A percentile compares a stretch with the other conserved stretches of the same genome.
Evolutionary conservation across 2,797 vertebrate species (phyloP).

Genomic region (Cyprinodon diabolis): DNA sequence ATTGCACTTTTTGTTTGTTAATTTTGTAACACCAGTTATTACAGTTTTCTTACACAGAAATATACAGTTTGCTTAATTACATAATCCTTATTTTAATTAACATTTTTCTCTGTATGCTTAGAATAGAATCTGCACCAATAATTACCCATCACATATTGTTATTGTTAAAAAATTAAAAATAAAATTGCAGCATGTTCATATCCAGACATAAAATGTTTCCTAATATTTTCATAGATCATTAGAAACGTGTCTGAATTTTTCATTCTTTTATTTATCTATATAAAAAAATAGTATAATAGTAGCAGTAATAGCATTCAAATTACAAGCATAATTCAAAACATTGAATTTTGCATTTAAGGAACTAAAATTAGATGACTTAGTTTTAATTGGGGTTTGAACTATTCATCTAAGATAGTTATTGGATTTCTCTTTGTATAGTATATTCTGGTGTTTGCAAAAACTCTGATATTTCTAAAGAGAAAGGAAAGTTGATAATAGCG

Average conservation of each 20-base stretch:
- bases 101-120: background rate
- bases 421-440: background rate
- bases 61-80: background rate
- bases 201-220: background rate
- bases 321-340: background rate
- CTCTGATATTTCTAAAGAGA: background rate
- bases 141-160: background rate
- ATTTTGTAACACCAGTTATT: background rate
- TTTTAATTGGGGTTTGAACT: background rate
- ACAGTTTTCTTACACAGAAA: background rate
- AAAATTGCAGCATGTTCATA: constrained; percentile 4
- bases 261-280: background rate
- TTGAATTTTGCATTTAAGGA: background rate
- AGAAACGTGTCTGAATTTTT: background rate
- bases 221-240: constrained; percentile 4
- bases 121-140: background rate
- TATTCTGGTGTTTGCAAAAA: background rate
- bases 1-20: background rate
- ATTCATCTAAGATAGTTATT: background rate
- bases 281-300: background rate
- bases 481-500: background rate
- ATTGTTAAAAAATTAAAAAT: background rate
- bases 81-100: constrained; percentile 6
- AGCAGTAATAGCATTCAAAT: no score
- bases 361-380: background rate